These are phyloP conservation scores for Orussus abietinus DNA, from an alignment of 1,140 invertebrate species.

Conservation along the genomic window DNA sequence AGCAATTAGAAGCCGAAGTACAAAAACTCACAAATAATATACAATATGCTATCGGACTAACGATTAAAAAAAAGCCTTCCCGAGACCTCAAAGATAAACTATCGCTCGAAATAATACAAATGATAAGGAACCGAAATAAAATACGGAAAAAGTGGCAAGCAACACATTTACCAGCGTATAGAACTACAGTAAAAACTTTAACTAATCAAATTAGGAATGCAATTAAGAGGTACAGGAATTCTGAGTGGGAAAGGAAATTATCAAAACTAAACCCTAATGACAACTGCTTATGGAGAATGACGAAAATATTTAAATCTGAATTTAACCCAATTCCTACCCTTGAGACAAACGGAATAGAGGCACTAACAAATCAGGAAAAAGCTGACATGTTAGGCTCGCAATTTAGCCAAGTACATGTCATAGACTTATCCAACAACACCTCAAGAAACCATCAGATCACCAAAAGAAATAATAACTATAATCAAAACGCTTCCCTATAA, in stretches of 20 bases:
- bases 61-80: slow-evolving; percentile 5
- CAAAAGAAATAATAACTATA: slow-evolving; percentile 13
- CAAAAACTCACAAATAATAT: slow-evolving; percentile 17
- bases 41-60: slow-evolving; percentile 9
- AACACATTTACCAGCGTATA: slow-evolving; percentile 8
- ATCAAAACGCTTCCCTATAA: slow-evolving; percentile 11
- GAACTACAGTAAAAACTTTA: slow-evolving; percentile 7
- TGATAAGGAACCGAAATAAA: slow-evolving; percentile 21
- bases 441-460: background rate
- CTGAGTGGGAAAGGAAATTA: slow-evolving; percentile 17
- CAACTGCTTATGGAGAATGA: slow-evolving; percentile 26
- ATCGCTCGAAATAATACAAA: slow-evolving; percentile 4
- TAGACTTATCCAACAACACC: slow-evolving; percentile 21
- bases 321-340: slow-evolving; percentile 16
- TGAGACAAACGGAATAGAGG: slow-evolving; percentile 7
- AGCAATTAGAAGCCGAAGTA: slow-evolving; percentile 16
- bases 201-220: slow-evolving; percentile 14
- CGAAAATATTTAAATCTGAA: slow-evolving; percentile 25
- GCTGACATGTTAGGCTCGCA: slow-evolving; percentile 24
- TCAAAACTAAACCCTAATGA: slow-evolving; percentile 20
- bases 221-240: slow-evolving; percentile 20
- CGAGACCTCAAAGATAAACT: slow-evolving; percentile 12
- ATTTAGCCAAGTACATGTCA: slow-evolving; percentile 27
- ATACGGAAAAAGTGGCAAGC: slow-evolving; percentile 23
- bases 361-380: slow-evolving; percentile 23